A percentile compares a stretch with the other conserved stretches of the same genome.
phyloP scores from a whole-genome alignment of 2,888 invertebrate genomes.

The Pocota personata region DNA sequence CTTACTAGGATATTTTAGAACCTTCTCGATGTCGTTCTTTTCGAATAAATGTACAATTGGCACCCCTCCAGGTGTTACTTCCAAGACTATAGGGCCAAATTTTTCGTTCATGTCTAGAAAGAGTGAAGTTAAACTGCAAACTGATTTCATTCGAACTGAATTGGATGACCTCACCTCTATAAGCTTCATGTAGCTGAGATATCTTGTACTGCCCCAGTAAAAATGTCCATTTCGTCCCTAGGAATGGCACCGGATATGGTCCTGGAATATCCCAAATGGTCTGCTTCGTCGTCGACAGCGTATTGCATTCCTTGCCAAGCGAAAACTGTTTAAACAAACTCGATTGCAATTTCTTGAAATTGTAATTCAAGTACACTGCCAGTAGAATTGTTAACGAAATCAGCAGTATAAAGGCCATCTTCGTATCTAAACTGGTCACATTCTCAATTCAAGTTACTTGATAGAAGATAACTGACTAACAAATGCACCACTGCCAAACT shows the following conservation, averaged over 20 bases:
- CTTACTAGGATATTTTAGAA: slow-evolving; percentile 88
- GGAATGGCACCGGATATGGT: slow-evolving; percentile 87
- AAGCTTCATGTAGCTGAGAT: slow-evolving; percentile 90
- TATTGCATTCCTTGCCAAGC: slow-evolving; percentile 24
- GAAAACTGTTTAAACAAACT: slow-evolving; percentile 48
- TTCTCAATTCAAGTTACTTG: slow-evolving; percentile 35
- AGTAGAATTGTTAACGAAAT: slow-evolving; percentile 80
- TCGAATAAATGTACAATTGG: slow-evolving; percentile 90
- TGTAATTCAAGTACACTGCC: slow-evolving; percentile 79
- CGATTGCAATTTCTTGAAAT: slow-evolving; percentile 77
- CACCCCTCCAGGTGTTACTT: slow-evolving; percentile 89
- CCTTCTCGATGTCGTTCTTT: slow-evolving; percentile 88
- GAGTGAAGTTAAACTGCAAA: not conserved
- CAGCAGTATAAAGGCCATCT: slow-evolving; percentile 81
- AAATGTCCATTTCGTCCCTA: slow-evolving; percentile 93
- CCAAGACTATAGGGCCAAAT: slow-evolving; percentile 91
- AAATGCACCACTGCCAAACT: slow-evolving; percentile 6
- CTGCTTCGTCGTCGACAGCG: not conserved
- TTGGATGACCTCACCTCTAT: slow-evolving; percentile 85
- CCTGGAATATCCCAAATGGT: slow-evolving; percentile 87
- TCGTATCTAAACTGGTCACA: slow-evolving; percentile 40
- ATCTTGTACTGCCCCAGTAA: slow-evolving; percentile 87
- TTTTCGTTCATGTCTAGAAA: slow-evolving; percentile 87
- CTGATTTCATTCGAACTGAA: not conserved
- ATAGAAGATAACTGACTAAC: not conserved